These are phyloP conservation scores for Apodemus sylvaticus DNA, from an alignment of 2,113 vertebrate species.

Conservation along the genomic window DNA sequence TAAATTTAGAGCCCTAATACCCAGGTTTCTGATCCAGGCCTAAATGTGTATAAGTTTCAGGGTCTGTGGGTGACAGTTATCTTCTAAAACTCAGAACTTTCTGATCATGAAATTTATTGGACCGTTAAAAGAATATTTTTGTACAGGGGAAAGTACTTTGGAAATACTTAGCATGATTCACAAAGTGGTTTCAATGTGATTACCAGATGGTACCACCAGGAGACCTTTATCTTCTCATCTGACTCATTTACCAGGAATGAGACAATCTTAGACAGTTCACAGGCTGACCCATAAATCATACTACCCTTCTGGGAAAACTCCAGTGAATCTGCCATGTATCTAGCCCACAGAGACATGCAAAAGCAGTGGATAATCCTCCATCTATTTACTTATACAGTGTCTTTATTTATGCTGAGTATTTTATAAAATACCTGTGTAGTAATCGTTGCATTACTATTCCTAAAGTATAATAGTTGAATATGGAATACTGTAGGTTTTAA, in stretches of 20 bases:
- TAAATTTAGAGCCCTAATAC: neutral
- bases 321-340: neutral
- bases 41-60: neutral
- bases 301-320: slow-evolving; percentile 10
- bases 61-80: neutral
- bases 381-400: neutral
- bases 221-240: slow-evolving; percentile 25
- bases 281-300: slow-evolving; percentile 29
- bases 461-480: neutral
- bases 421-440: neutral
- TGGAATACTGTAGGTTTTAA: slow-evolving; percentile 11
- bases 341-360: neutral
- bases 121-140: neutral
- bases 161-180: neutral
- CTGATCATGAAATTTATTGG: neutral
- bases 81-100: neutral
- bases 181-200: neutral
- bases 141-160: slow-evolving; percentile 12
- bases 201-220: neutral
- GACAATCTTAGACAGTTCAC: neutral
- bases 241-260: slow-evolving; percentile 25
- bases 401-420: neutral
- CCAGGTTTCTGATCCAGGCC: neutral
- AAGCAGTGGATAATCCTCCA: neutral
- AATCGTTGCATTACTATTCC: neutral